Percentiles rank a stretch among this genome's conserved stretches.
phyloP scores from a whole-genome alignment of 2,797 vertebrate genomes.

The Molossus molossus region DNA sequence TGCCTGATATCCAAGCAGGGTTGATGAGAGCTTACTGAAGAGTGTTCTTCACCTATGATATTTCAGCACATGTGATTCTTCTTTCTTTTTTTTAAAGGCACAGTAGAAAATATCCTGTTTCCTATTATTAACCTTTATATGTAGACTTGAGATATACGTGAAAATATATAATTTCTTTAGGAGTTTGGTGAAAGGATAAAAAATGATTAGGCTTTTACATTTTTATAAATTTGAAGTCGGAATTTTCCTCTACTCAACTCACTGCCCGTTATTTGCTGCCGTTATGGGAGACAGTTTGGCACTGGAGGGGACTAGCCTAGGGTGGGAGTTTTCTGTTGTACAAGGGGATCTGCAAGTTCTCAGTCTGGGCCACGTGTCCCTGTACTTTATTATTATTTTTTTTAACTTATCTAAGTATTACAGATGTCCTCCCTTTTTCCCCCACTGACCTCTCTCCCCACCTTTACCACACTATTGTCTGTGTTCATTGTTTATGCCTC shows the following conservation, averaged over 20 bases:
- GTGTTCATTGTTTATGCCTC: too few species aligned
- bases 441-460: too few species aligned
- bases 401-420: too few species aligned
- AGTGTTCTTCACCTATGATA: slow-evolving; percentile 81
- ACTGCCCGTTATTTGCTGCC: not conserved
- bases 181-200: slow-evolving; percentile 83
- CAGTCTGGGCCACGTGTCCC: not conserved
- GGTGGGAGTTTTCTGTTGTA: not conserved
- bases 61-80: slow-evolving; percentile 80
- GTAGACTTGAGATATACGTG: slow-evolving; percentile 84
- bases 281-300: slow-evolving; percentile 44
- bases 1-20: slow-evolving; percentile 80
- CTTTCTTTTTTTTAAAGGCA: slow-evolving; percentile 74
- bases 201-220: slow-evolving; percentile 83
- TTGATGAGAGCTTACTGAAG: slow-evolving; percentile 82
- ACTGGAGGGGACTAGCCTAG: not conserved
- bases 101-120: slow-evolving; percentile 84
- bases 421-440: too few species aligned
- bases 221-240: slow-evolving; percentile 77
- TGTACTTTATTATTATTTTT: not conserved
- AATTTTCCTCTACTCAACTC: slow-evolving; percentile 72
- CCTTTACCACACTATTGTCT: too few species aligned
- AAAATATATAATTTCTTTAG: slow-evolving; percentile 83
- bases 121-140: slow-evolving; percentile 83
- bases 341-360: slow-evolving; percentile 69